Evolutionary conservation across 2,113 vertebrate genomes (phyloP), one percentile per base, ranked within the genome.

Genomic region (Mystacornis crossleyi): DNA sequence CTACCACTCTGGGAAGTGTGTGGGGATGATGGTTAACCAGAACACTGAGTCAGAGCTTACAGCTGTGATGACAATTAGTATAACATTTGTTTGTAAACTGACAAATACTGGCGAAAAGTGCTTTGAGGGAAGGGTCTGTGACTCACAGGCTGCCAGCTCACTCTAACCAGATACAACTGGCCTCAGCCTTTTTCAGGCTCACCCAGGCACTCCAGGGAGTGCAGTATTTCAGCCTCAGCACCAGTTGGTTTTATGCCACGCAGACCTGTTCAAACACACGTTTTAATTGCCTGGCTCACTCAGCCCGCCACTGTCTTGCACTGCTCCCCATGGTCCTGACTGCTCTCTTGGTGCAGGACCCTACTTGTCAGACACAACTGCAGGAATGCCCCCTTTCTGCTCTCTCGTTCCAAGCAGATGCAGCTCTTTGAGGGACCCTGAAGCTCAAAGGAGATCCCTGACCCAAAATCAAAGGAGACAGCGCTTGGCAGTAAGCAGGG

Each of bases 311-410:
- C 42, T 3, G 0, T 25, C 58, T 77, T 2, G 0, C 4, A 1
- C 18, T 60, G 48, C 36, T 82, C 9, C 0, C 31, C 26, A 11
- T 75, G 28, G 48, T 69, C 28, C 45, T 65, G 45, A 24, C 15
- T 80, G 16, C 19, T 58, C 5, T 72, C 26, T 31, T 73, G 47
- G 8, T 34, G 12, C 20, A 86, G 62, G 29, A 29, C 23, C 9
- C 36, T 1, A 1, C 18, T 55, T 0, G 0, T 45, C 10, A 66
- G 65, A 42, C 13, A 25, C 25, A 55, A 3, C 21, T 1, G 1
- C 26, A 62, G 40, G 33, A 23, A 43, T 50, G 18, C 3, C 2
- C 29, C 11, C 14, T 31, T 11, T 29, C 8, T 26, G 34, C 33
- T 29, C 7, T 61, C 29, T 74, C 31, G 36, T 53, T 24, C 36